phyloP scores from a whole-genome alignment of 1,140 invertebrate species.

The Charaxes varanes region DNA sequence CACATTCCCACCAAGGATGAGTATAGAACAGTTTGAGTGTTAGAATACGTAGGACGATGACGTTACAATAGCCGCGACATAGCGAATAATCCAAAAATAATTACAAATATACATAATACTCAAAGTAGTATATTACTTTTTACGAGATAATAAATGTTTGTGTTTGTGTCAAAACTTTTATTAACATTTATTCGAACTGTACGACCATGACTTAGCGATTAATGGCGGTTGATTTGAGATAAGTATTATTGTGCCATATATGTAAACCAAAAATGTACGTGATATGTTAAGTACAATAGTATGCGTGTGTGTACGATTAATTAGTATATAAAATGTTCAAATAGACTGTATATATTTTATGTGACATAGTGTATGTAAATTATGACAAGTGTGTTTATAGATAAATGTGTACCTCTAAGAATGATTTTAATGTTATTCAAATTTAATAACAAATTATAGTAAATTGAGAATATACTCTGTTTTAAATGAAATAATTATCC shows the following conservation, averaged over 20 bases:
- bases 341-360: too few relatives aligned
- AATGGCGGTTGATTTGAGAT: constrained; percentile 9
- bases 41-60: constrained; percentile 5
- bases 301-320: too few relatives aligned
- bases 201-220: constrained; percentile 3
- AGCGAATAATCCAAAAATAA: constrained; percentile 16
- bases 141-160: constrained; percentile 3
- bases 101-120: constrained; percentile 35
- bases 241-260: constrained; percentile 26
- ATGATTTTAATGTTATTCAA: too few relatives aligned
- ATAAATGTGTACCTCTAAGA: too few relatives aligned
- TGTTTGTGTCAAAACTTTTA: constrained; percentile 5
- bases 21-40: constrained; percentile 34
- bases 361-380: too few relatives aligned
- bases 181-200: background rate
- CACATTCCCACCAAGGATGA: constrained; percentile 41
- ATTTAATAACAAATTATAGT: too few relatives aligned
- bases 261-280: constrained; percentile 25
- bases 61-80: constrained; percentile 1
- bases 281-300: too few relatives aligned
- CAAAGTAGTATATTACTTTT: constrained; percentile 47
- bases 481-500: too few relatives aligned
- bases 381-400: too few relatives aligned
- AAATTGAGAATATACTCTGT: too few relatives aligned
- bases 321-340: too few relatives aligned